phyloP scores from a whole-genome alignment of 1,140 invertebrate genomes.

The Batillaria attramentaria region DNA sequence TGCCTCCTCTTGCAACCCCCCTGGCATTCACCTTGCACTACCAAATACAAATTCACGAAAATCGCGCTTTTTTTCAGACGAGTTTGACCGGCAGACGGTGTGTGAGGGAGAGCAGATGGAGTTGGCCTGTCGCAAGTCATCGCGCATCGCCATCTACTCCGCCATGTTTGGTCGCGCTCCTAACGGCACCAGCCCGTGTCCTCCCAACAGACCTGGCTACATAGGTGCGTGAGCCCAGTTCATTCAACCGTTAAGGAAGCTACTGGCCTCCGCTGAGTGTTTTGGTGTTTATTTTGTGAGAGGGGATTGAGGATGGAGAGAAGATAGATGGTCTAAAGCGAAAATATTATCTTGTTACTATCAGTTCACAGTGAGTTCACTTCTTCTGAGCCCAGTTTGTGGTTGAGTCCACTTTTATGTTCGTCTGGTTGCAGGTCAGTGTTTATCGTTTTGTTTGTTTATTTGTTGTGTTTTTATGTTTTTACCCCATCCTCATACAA shows the following conservation, averaged over 20 bases:
- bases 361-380: no score
- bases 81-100: conserved; percentile 90
- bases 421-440: no score
- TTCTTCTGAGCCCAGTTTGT: no score
- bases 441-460: neutral
- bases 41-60: no score
- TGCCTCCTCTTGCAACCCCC: no score
- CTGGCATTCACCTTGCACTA: no score
- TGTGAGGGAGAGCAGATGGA: conserved; percentile 91
- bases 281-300: neutral
- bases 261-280: no score
- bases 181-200: conserved; percentile 90
- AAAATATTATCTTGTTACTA: neutral
- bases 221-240: conserved; percentile 81
- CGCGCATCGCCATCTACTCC: conserved; percentile 90
- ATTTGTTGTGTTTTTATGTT: neutral
- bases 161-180: conserved; percentile 89
- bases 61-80: conserved; percentile 84
- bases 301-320: neutral
- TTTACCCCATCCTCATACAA: neutral
- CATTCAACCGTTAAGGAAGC: no score
- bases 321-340: neutral
- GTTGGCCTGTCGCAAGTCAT: conserved; percentile 68
- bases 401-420: no score
- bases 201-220: conserved; percentile 85